Evolutionary conservation across 2,888 invertebrate genomes (phyloP).

Genomic region (Brachypalpus laphriformis): DNA sequence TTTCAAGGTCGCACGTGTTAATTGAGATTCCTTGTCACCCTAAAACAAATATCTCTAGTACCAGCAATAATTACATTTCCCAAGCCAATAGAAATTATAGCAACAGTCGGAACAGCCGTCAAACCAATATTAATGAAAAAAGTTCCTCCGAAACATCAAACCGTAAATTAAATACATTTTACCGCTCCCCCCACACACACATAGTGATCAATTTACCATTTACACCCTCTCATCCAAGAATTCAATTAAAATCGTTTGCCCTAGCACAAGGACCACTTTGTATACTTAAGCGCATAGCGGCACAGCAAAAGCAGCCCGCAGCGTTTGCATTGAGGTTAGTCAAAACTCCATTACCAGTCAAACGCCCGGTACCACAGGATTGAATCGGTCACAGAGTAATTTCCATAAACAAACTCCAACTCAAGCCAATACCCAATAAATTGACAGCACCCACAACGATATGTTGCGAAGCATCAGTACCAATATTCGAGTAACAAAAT

Average conservation of each 20-base stretch:
- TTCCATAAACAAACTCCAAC: constrained; percentile 15
- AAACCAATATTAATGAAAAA: too few relatives aligned
- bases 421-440: constrained; percentile 8
- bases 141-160: constrained; percentile 24
- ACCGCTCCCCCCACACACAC: not conserved
- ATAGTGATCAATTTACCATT: constrained; percentile 4
- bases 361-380: not conserved
- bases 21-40: not conserved
- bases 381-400: not conserved
- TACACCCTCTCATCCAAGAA: not conserved
- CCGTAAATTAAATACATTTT: constrained; percentile 7
- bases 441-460: not conserved
- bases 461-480: not conserved
- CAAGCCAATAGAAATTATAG: not conserved
- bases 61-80: not conserved
- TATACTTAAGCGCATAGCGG: too few relatives aligned
- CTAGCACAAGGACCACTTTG: too few relatives aligned
- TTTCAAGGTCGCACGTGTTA: not conserved
- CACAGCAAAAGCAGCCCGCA: not conserved
- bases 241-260: not conserved
- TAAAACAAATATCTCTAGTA: not conserved
- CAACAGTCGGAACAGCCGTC: too few relatives aligned
- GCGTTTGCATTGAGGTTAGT: not conserved
- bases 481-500: not conserved
- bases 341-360: constrained; percentile 10